Evolutionary conservation across 2,888 invertebrate genomes (phyloP).

Genomic region (Andrena chrysosceles): DNA sequence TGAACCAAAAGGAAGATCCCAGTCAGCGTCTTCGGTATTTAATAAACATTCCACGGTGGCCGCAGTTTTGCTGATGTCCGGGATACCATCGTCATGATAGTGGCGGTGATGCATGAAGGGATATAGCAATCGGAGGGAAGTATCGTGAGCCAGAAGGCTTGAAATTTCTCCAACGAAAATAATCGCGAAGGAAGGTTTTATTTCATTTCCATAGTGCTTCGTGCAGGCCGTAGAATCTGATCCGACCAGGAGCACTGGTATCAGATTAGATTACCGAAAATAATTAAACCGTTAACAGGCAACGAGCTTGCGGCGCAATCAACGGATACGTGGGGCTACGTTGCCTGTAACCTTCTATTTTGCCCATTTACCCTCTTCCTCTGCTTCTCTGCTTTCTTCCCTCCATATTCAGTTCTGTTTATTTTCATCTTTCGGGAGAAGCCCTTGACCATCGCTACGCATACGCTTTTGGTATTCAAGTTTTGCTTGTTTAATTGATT

Average conservation of each 20-base stretch:
- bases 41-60: slow-evolving; percentile 73
- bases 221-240: slow-evolving; percentile 72
- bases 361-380: slow-evolving; percentile 12
- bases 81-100: slow-evolving; percentile 9
- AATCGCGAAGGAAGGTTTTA: slow-evolving; percentile 42
- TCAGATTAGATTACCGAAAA: slow-evolving; percentile 75
- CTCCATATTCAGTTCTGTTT: background rate
- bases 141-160: background rate
- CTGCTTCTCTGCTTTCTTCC: background rate
- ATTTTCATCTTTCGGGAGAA: background rate
- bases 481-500: background rate
- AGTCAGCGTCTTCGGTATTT: slow-evolving; percentile 69
- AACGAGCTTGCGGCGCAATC: slow-evolving; percentile 61
- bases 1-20: slow-evolving; percentile 46
- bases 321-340: slow-evolving; percentile 47
- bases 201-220: slow-evolving; percentile 58
- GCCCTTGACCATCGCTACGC: background rate
- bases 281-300: slow-evolving; percentile 80
- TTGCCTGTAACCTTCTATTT: background rate
- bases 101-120: slow-evolving; percentile 19
- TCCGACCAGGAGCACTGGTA: slow-evolving; percentile 51
- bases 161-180: slow-evolving; percentile 50
- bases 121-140: slow-evolving; percentile 5
- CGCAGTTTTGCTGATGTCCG: slow-evolving; percentile 61
- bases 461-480: background rate